These are phyloP conservation scores for Anolis sagrei DNA, from an alignment of 2,113 vertebrate species.

Conservation along the genomic window DNA sequence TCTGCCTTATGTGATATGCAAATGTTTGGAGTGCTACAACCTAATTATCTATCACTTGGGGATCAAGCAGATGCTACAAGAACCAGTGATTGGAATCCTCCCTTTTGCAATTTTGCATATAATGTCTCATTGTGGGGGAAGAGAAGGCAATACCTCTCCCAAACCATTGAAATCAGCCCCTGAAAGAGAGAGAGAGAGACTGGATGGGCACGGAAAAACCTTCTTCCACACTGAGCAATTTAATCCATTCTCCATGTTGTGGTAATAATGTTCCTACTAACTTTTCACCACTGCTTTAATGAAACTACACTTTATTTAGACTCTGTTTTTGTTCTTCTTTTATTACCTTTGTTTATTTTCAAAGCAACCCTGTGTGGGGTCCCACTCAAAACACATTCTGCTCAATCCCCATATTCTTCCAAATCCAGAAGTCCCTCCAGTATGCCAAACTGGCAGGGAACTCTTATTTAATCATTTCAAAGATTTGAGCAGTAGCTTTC, in stretches of 20 bases:
- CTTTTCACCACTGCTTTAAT: not conserved
- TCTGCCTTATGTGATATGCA: not conserved
- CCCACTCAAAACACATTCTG: too few species aligned
- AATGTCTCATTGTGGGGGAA: not conserved
- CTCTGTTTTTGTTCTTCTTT: not conserved
- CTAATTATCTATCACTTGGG: not conserved
- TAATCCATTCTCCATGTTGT: not conserved
- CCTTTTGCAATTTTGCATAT: not conserved
- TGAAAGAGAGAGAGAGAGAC: not conserved
- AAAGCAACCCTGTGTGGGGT: too few species aligned
- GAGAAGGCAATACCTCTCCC: not conserved
- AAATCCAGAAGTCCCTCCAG: not conserved
- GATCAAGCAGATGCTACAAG: not conserved
- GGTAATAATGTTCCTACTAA: not conserved
- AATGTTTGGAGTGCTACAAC: not conserved
- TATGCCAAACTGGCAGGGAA: not conserved
- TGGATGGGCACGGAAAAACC: not conserved
- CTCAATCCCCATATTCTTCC: not conserved
- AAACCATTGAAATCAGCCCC: not conserved
- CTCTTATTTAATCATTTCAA: not conserved
- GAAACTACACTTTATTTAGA: not conserved
- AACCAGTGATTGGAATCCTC: not conserved
- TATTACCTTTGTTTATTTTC: not conserved
- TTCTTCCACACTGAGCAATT: not conserved
- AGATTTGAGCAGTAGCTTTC: not conserved